Evolutionary conservation across 1,140 invertebrate species (phyloP).

Genomic region (Tyrophagus putrescentiae): DNA sequence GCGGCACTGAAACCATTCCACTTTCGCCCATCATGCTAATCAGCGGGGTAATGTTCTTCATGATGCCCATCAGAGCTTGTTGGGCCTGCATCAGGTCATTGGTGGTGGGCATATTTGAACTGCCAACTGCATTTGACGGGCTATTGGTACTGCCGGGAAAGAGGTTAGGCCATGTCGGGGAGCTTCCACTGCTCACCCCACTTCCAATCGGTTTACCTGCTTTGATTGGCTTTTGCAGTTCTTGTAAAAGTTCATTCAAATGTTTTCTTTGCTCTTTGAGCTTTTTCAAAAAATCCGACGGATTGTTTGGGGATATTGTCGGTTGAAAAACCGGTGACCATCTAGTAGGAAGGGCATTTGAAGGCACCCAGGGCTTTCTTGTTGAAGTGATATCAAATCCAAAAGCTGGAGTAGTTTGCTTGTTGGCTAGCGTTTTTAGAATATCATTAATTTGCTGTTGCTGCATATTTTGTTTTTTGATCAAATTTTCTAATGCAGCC

Average conservation of each 20-base stretch:
- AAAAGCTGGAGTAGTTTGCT: not conserved
- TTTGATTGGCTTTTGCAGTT: conserved; percentile 1
- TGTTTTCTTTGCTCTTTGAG: conserved; percentile 1
- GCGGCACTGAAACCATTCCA: not conserved
- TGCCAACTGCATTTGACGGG: too few species aligned
- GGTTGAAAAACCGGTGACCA: not conserved
- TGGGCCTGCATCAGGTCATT: not conserved
- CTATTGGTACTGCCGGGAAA: too few species aligned
- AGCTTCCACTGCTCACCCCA: too few species aligned
- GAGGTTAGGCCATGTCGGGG: too few species aligned
- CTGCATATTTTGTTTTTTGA: not conserved
- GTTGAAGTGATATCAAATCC: not conserved
- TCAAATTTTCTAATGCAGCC: not conserved
- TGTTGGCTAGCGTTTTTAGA: not conserved
- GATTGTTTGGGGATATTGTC: not conserved
- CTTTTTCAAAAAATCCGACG: not conserved
- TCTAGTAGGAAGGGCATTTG: not conserved
- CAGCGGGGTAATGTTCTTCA: conserved; percentile 8
- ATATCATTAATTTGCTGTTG: conserved; percentile 13
- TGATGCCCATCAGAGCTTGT: not conserved
- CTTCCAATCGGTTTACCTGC: not conserved
- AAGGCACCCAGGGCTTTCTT: not conserved
- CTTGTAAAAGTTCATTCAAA: not conserved
- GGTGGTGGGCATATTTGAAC: too few species aligned
- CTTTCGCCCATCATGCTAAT: not conserved